Base-by-base conservation (phyloP, 2,888 invertebrate genomes). In the Myathropa florea region DNA sequence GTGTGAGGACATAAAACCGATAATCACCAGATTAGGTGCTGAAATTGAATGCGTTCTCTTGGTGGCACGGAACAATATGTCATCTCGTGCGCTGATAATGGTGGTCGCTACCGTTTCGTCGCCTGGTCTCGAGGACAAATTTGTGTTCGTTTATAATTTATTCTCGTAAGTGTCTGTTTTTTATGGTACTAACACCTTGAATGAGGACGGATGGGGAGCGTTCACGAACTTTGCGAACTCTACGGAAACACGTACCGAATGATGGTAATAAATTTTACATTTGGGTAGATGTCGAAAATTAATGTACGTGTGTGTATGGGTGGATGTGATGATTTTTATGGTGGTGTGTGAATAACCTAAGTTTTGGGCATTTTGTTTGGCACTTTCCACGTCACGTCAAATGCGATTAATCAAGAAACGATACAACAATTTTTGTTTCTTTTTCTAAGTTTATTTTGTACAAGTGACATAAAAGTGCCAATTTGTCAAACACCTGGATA, bases 1-100 rank as follows among this genome's bases (percentile, higher is more conserved):
- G 18, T 76, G 80, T 60, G 70, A 84, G 71, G 65, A 76, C 76
- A 84, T 84, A 65, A 80, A 84, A 64, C 76, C 39, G 71, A 84
- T 80, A 80, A 84, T 80, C 75, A 80, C 80, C 61, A 80, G 80
- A 80, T 84, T 84, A 80, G 76, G 60, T 61, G 57, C 55, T 46
- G 23, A 39, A 70, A 71, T 57, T 77, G 57, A 64, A 64, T 78
- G 39, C 30, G 23, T 78, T 59, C 53, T 64, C 57, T 57, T 24
- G 57, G 57, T 9, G 57, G 57, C 57, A 4, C 7, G 60, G 18
- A 57, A 39, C 71, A 79, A 72, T 72, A 60, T 72, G 71, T 79
- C 63, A 76, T 46, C n/a, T 60, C 18, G 53, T 64, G 30, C 57
- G 61, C 21, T 33, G 61, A 21, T 61, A 61, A 26, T 61, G 61